Evolutionary conservation across 2,797 vertebrate species (phyloP).

Genomic region (Dicrostonyx torquatus): DNA sequence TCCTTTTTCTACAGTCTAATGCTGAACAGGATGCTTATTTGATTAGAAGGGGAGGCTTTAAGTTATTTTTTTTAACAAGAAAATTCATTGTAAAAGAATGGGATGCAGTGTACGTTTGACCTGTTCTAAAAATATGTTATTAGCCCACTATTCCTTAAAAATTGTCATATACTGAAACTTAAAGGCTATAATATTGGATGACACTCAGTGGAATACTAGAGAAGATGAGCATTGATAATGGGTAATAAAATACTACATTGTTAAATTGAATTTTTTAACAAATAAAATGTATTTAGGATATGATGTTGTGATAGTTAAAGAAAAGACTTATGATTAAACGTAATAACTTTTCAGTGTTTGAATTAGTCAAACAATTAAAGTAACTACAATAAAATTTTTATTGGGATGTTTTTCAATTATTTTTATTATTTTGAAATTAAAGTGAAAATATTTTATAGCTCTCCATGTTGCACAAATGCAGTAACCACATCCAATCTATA

Average conservation of each 20-base stretch:
- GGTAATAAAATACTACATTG: neutral
- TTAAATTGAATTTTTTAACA: constrained; percentile 33
- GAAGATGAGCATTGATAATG: neutral
- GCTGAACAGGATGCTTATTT: neutral
- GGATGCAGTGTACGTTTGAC: neutral
- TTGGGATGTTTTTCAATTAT: neutral
- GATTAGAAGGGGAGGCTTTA: neutral
- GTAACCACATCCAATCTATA: neutral
- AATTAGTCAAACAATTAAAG: neutral
- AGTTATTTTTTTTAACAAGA: neutral
- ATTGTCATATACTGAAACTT: neutral
- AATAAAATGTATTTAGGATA: neutral
- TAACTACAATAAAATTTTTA: neutral
- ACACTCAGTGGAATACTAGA: neutral
- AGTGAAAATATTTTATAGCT: neutral
- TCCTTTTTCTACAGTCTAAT: neutral
- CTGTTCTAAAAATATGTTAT: neutral
- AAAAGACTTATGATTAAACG: neutral
- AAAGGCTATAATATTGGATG: neutral
- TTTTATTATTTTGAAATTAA: constrained; percentile 47
- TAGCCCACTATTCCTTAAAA: neutral
- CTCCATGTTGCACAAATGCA: neutral
- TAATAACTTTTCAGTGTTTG: neutral
- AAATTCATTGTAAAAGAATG: neutral
- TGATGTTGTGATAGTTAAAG: neutral